phyloP scores from a whole-genome alignment of 2,888 invertebrate genomes.

The Drosophila mimica region DNA sequence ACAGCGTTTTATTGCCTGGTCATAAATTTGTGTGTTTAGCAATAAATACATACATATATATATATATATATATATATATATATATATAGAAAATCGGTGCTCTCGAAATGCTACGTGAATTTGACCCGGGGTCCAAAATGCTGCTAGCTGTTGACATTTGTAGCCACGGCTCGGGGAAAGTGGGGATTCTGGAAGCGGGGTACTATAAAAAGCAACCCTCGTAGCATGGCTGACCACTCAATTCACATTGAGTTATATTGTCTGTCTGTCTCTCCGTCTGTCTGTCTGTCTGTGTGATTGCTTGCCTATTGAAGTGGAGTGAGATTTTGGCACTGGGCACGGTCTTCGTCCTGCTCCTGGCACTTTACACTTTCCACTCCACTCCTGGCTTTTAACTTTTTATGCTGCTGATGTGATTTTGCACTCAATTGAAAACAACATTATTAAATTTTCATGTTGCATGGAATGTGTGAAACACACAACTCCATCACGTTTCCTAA shows the following conservation, averaged over 20 bases:
- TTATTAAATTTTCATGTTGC: slow-evolving; percentile 79
- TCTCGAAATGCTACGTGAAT: slow-evolving; percentile 28
- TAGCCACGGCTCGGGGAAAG: slow-evolving; percentile 26
- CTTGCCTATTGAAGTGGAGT: slow-evolving; percentile 22
- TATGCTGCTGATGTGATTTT: slow-evolving; percentile 80
- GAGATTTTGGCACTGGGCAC: slow-evolving; percentile 4
- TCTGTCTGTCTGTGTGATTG: slow-evolving; percentile 9
- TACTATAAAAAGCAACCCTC: slow-evolving; percentile 42
- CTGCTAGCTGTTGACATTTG: slow-evolving; percentile 69
- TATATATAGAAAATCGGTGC: slow-evolving; percentile 40
- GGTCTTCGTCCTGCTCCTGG: slow-evolving; percentile 8
- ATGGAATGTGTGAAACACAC: slow-evolving; percentile 57
- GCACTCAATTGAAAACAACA: slow-evolving; percentile 83
- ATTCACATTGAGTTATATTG: slow-evolving; percentile 38
- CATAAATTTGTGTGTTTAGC: slow-evolving; percentile 76
- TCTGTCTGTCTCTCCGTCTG: slow-evolving; percentile 6
- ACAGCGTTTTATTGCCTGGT: slow-evolving; percentile 67
- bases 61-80: slow-evolving; percentile 31
- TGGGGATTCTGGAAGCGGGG: neutral
- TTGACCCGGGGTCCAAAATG: slow-evolving; percentile 28
- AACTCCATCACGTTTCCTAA: slow-evolving; percentile 40
- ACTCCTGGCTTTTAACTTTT: slow-evolving; percentile 39
- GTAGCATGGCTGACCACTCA: slow-evolving; percentile 54
- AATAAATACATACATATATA: slow-evolving; percentile 62
- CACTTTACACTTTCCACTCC: slow-evolving; percentile 53